Base-by-base conservation (phyloP, 2,113 vertebrate genomes). In the Seriola quinqueradiata region DNA sequence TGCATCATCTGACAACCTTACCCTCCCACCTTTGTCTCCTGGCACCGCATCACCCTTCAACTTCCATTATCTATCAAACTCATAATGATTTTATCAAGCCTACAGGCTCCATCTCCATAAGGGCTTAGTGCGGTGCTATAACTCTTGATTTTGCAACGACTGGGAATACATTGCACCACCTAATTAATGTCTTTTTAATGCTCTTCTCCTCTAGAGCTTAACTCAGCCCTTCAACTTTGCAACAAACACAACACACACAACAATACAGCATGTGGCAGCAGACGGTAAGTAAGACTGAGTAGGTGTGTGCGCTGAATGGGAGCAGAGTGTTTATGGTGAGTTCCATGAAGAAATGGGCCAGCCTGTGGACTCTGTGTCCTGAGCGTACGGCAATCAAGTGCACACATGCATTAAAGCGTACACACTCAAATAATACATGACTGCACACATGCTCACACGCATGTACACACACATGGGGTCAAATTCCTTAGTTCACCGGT, bases 161-260 rank as follows among this genome's bases (percentile, higher is more conserved):
- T 81, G 92, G 90, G 93, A 93, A 91, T 90, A 90, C 83, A 89
- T 85, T 63, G 89, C 91, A 81, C 73, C 78, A 83, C 83, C 85
- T 94, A 92, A 92, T 94, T 95, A 93, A 94, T 94, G 93, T 90
- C 77, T 94, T 94, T 94, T 95, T 94, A 94, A 95, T 94, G 93
- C 88, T 87, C 87, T 79, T 90, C 88, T 92, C 91, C 92, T 91
- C 92, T 83, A 75, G 92, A 92, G 92, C 91, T 90, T 89, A 91
- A 89, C 90, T 89, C 87, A 91, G 88, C 90, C 90, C 79, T 87
- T 89, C 90, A 87, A 92, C 91, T 93, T 82, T 90, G 84, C 89
- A 87, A 86, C 87, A 90, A 92, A 92, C 86, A 87, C 89, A 87
- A 63, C 78, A 79, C 82, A 92, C 90, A 87, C 82, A 86, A 85